These are phyloP conservation scores for Venusia cambrica DNA, from an alignment of 2,888 invertebrate species.

Conservation along the genomic window DNA sequence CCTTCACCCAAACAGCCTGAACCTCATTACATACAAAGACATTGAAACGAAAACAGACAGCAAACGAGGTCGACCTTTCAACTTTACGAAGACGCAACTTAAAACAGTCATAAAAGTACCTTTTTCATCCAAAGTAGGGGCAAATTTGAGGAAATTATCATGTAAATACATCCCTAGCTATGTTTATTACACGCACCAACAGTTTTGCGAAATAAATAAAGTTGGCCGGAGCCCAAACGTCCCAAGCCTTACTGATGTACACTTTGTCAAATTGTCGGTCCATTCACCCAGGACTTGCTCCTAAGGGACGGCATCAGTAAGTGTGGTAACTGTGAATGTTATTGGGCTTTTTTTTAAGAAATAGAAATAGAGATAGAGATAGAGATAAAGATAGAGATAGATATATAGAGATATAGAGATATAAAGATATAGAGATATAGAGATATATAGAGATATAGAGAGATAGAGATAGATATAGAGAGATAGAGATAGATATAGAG, in stretches of 20 bases:
- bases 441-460: too few species aligned
- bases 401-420: too few species aligned
- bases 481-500: too few species aligned
- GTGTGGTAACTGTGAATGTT: conserved; percentile 11
- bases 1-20: background rate
- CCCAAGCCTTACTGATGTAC: conserved; percentile 39
- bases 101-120: conserved; percentile 12
- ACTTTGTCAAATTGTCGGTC: conserved; percentile 48
- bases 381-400: too few species aligned
- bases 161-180: conserved; percentile 46
- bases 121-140: conserved; percentile 14
- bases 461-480: too few species aligned
- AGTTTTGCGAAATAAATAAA: conserved; percentile 51
- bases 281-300: conserved; percentile 29
- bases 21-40: background rate
- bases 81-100: conserved; percentile 13
- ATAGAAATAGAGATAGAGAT: too few species aligned
- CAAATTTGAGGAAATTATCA: conserved; percentile 38
- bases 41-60: conserved; percentile 6
- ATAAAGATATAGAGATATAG: too few species aligned
- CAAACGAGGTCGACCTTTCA: conserved; percentile 9
- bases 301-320: conserved; percentile 16
- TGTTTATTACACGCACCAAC: conserved; percentile 52
- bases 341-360: conserved; percentile 10
- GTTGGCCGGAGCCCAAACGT: conserved; percentile 56